These are phyloP conservation scores for Scomber colias DNA, from an alignment of 2,113 vertebrate genomes.

Conservation along the genomic window DNA sequence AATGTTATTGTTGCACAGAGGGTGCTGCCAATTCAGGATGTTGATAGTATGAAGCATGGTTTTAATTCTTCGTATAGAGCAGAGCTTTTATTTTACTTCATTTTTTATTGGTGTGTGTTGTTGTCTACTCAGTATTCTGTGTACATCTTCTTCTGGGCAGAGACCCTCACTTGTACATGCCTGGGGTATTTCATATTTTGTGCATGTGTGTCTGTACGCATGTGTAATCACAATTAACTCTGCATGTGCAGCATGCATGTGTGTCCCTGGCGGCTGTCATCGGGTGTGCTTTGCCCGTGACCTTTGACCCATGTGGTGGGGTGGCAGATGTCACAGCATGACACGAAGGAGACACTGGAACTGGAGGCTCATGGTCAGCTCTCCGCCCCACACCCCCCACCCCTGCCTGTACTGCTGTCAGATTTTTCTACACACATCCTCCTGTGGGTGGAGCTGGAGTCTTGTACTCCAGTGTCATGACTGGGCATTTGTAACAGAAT, in stretches of 20 bases:
- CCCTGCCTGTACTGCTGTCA: background rate
- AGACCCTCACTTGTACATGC: slow-evolving; percentile 33
- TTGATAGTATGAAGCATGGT: slow-evolving; percentile 32
- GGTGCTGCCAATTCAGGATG: background rate
- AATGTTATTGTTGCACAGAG: slow-evolving; percentile 14
- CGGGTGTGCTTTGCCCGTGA: slow-evolving; percentile 51
- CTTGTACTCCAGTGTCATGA: slow-evolving; percentile 3
- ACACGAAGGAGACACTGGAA: slow-evolving; percentile 44
- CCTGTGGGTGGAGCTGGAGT: slow-evolving; percentile 49
- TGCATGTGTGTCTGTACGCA: slow-evolving; percentile 15
- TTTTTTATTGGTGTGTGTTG: slow-evolving; percentile 5
- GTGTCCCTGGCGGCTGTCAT: slow-evolving; percentile 53
- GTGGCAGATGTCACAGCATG: slow-evolving; percentile 71
- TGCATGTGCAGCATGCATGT: slow-evolving; percentile 16
- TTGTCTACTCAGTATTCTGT: slow-evolving; percentile 53
- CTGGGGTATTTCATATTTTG: slow-evolving; percentile 21
- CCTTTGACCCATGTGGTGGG: slow-evolving; percentile 60
- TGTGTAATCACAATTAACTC: background rate
- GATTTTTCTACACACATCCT: slow-evolving; percentile 27
- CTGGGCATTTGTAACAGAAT: background rate
- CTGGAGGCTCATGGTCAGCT: slow-evolving; percentile 29
- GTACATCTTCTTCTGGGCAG: slow-evolving; percentile 17
- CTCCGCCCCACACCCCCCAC: background rate
- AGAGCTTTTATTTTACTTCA: slow-evolving; percentile 2
- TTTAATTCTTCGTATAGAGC: slow-evolving; percentile 20